Percentiles rank a stretch among this genome's conserved stretches.
phyloP scores from a whole-genome alignment of 2,888 invertebrate species.

The Acleris laterana region DNA sequence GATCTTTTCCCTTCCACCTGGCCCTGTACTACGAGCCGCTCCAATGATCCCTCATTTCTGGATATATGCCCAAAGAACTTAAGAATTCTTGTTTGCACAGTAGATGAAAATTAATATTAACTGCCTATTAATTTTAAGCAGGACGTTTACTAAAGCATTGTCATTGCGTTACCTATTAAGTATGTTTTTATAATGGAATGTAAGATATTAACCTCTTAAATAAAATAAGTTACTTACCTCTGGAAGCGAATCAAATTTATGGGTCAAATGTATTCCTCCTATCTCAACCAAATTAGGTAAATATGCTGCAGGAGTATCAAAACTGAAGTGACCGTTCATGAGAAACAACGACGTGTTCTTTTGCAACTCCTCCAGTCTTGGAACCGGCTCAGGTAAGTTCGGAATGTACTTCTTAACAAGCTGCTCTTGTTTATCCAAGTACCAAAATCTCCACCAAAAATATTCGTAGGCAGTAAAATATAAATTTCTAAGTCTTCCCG shows the following conservation, averaged over 20 bases:
- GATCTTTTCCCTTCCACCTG: too few relatives aligned
- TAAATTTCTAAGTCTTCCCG: conserved; percentile 77
- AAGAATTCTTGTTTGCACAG: too few relatives aligned
- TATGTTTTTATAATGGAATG: too few relatives aligned
- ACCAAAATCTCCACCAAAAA: conserved; percentile 69
- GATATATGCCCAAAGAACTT: too few relatives aligned
- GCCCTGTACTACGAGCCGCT: too few relatives aligned
- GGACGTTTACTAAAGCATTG: too few relatives aligned
- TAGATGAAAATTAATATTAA: too few relatives aligned
- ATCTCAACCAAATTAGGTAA: conserved; percentile 84
- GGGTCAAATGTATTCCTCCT: conserved; percentile 81
- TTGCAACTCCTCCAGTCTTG: conserved; percentile 69
- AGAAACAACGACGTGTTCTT: conserved; percentile 71
- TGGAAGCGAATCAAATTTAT: conserved; percentile 61
- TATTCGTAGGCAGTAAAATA: conserved; percentile 71
- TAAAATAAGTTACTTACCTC: conserved; percentile 50
- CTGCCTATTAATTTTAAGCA: too few relatives aligned
- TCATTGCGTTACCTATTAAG: too few relatives aligned
- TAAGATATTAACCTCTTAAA: too few relatives aligned
- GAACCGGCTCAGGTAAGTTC: conserved; percentile 63
- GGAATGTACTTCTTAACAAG: conserved; percentile 66
- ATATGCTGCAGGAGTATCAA: conserved; percentile 72
- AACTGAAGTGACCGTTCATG: conserved; percentile 79
- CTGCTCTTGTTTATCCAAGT: conserved; percentile 64
- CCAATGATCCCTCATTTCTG: too few relatives aligned